Base-by-base conservation (phyloP, 1,140 invertebrate species). In the Fopius arisanus region DNA sequence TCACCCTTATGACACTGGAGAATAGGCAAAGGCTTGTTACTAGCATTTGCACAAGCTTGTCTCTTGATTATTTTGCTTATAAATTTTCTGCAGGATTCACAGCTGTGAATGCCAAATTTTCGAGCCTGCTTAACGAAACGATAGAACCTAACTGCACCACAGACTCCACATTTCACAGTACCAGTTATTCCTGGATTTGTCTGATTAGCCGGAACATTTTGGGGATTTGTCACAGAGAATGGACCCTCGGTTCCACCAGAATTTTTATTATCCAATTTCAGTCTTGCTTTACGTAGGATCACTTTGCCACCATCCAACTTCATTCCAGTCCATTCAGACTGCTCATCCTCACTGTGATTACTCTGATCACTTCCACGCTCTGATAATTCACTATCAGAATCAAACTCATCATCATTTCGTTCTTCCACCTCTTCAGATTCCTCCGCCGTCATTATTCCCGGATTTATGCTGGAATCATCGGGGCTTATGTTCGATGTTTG, bases 81-180 rank as follows among this genome's bases (percentile, higher is more conserved):
- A 85, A 96, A 96, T 83, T 95, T 96, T 33, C 94, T 90, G 87
- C 95, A 96, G 19, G 94, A 93, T 81, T 95, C 94, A 86, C 95
- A 96, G 75, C 93, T 93, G 77, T 93, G 92, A 41, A 94, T 93
- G n/a, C 94, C 94, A 85, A 95, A 96, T 81, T 95, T 95, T 48
- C 93, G 89, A 14, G 94, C 92, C 84, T 95, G 93, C 77, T 92
- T 91, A 0, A 94, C 90, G 80, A 93, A 93, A 80, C 92, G 91
- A 83, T 93, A 94, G 80, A 92, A 93, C 29, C 94, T 88, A 14
- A 94, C 90, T 33, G 93, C 91, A 29, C 93, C 93, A 87, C 95
- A 96, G 33, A 96, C 93, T 70, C 92, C 93, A 86, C 94, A 95
- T 33, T 92, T 92, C 33, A 94, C 91, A 77, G 92, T 93, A 41